Conservation (phyloP, 2,888 invertebrate genomes). For the Torymus auratus region DNA sequence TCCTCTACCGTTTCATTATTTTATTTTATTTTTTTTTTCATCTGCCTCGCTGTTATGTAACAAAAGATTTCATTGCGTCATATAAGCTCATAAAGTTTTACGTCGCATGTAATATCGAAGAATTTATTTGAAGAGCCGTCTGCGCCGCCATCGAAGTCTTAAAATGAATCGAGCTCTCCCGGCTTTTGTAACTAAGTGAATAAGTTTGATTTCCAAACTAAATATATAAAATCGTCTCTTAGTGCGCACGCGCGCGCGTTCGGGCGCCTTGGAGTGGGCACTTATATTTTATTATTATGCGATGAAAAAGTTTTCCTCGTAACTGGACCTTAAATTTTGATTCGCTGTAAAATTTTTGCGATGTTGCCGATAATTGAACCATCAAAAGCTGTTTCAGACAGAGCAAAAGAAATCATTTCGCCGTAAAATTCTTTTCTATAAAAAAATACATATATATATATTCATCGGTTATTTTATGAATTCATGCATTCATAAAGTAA, state of each 20-base stretch:
- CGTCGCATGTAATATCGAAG: constrained; percentile 6
- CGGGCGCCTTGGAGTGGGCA: background rate
- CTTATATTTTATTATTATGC: constrained; percentile 34
- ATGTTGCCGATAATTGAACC: constrained; percentile 38
- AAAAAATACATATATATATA: no score
- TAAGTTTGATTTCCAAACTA: constrained; percentile 47
- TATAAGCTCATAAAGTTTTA: constrained; percentile 26
- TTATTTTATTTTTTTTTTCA: constrained; percentile 1
- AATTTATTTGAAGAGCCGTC: background rate
- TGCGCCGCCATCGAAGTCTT: background rate
- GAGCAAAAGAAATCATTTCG: background rate
- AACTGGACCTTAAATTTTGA: constrained; percentile 30
- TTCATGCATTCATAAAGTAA: no score
- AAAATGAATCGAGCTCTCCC: constrained; percentile 22
- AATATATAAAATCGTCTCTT: constrained; percentile 33
- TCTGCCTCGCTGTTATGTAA: background rate
- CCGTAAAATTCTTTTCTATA: no score
- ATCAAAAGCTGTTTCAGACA: background rate
- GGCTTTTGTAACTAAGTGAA: constrained; percentile 28
- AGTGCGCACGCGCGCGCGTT: background rate
- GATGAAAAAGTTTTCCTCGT: constrained; percentile 40
- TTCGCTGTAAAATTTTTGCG: constrained; percentile 33
- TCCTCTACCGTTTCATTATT: background rate
- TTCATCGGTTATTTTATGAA: no score
- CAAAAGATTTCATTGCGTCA: constrained; percentile 15